phyloP scores from a whole-genome alignment of 1,140 invertebrate genomes.

The Drosophila santomea region DNA sequence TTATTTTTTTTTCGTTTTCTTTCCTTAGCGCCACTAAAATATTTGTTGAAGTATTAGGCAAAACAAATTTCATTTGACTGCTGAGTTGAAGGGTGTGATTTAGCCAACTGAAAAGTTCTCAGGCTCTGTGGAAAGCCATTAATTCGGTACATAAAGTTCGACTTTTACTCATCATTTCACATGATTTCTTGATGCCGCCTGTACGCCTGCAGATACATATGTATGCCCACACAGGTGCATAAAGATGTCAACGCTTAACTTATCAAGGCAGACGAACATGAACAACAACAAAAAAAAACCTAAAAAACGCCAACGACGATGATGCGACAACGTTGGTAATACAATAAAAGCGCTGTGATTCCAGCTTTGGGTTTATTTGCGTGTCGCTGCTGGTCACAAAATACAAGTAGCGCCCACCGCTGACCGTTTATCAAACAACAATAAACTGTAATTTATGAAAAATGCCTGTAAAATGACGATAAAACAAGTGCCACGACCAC shows the following conservation, averaged over 20 bases:
- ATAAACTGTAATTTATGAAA: constrained; percentile 83
- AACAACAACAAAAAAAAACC: constrained; percentile 22
- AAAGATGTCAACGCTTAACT: constrained; percentile 83
- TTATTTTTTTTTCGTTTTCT: constrained; percentile 3
- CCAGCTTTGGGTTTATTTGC: constrained; percentile 74
- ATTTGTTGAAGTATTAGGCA: neutral
- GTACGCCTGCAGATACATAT: constrained; percentile 13
- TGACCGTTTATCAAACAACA: constrained; percentile 81
- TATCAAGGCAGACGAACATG: constrained; percentile 68
- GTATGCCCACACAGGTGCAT: constrained; percentile 77
- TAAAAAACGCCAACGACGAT: constrained; percentile 44
- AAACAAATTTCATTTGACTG: neutral
- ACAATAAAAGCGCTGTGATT: constrained; percentile 79
- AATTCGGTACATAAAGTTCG: constrained; percentile 27
- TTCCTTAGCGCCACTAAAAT: constrained; percentile 10
- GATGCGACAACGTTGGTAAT: constrained; percentile 61
- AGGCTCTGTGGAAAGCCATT: constrained; percentile 36
- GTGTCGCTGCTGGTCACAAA: constrained; percentile 67
- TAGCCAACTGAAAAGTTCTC: constrained; percentile 49
- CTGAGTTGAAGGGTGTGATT: neutral
- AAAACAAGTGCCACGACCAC: constrained; percentile 74
- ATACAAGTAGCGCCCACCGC: constrained; percentile 80
- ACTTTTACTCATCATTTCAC: constrained; percentile 56
- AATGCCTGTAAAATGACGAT: constrained; percentile 83
- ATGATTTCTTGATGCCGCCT: constrained; percentile 8